These are phyloP conservation scores for Drosophila glabriapex DNA, from an alignment of 2,888 invertebrate genomes.

Conservation along the genomic window DNA sequence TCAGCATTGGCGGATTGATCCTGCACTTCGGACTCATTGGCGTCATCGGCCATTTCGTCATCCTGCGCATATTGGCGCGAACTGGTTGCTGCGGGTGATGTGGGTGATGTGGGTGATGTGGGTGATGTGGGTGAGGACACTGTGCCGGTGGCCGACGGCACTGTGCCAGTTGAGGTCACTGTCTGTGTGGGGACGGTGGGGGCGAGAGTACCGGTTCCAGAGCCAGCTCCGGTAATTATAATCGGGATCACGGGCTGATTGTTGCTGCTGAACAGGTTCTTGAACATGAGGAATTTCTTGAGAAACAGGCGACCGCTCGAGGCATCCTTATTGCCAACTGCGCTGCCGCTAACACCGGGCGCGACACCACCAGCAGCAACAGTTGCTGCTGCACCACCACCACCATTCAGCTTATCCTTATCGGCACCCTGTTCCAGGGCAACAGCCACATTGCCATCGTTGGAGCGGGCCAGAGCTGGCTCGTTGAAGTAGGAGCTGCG, in stretches of 20 bases:
- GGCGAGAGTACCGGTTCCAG: slow-evolving; percentile 38
- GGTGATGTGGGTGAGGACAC: slow-evolving; percentile 33
- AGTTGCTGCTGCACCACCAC: background rate
- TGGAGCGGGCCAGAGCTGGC: slow-evolving; percentile 58
- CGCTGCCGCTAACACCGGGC: slow-evolving; percentile 5
- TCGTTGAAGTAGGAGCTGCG: slow-evolving; percentile 48
- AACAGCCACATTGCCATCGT: slow-evolving; percentile 30
- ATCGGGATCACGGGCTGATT: slow-evolving; percentile 79
- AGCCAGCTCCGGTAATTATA: slow-evolving; percentile 74
- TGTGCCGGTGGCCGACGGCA: slow-evolving; percentile 70
- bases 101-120: slow-evolving; percentile 7
- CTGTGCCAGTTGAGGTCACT: slow-evolving; percentile 56
- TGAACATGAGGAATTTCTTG: slow-evolving; percentile 80
- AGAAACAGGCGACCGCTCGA: slow-evolving; percentile 82
- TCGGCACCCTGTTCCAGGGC: slow-evolving; percentile 33
- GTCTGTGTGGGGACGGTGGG: slow-evolving; percentile 36
- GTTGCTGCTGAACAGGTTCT: slow-evolving; percentile 73
- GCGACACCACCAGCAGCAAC: slow-evolving; percentile 13
- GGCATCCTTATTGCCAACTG: slow-evolving; percentile 58
- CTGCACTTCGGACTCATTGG: slow-evolving; percentile 33
- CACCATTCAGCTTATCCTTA: slow-evolving; percentile 35
- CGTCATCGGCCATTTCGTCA: slow-evolving; percentile 31
- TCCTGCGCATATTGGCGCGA: slow-evolving; percentile 35
- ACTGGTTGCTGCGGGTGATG: rapidly evolving
- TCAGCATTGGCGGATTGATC: slow-evolving; percentile 51